These are phyloP conservation scores for Microtus agrestis DNA, from an alignment of 2,797 vertebrate species.

Conservation along the genomic window DNA sequence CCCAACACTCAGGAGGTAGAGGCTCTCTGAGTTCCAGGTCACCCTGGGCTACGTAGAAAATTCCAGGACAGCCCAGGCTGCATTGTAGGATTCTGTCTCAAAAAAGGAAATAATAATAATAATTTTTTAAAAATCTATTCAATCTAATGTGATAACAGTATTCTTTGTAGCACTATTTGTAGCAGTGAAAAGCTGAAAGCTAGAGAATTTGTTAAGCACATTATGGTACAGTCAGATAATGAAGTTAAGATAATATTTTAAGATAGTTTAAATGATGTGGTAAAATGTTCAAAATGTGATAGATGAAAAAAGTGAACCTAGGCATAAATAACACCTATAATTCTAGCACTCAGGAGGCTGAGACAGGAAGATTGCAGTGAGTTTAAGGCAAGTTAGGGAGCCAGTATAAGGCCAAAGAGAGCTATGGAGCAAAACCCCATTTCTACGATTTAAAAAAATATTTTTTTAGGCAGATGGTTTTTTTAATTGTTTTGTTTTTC, in stretches of 20 bases:
- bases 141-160: not conserved
- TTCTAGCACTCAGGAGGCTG: not conserved
- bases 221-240: constrained; percentile 4
- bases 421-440: not conserved
- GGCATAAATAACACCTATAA: not conserved
- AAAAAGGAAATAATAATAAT: not conserved
- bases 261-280: constrained; percentile 37
- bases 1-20: not conserved
- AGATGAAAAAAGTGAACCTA: not conserved
- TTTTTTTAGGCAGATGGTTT: not conserved
- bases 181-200: constrained; percentile 40
- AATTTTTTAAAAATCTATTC: not conserved
- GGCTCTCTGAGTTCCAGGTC: not conserved
- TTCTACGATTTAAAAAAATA: not conserved
- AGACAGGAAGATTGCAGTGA: not conserved
- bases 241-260: constrained; percentile 53
- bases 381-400: not conserved
- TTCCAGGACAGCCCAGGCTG: not conserved
- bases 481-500: not conserved
- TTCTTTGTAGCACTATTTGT: constrained; percentile 26
- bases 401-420: not conserved
- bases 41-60: not conserved
- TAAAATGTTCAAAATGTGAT: constrained; percentile 54
- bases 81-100: not conserved
- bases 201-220: constrained; percentile 53